phyloP scores from a whole-genome alignment of 2,113 vertebrate genomes.

The Scalopus aquaticus region DNA sequence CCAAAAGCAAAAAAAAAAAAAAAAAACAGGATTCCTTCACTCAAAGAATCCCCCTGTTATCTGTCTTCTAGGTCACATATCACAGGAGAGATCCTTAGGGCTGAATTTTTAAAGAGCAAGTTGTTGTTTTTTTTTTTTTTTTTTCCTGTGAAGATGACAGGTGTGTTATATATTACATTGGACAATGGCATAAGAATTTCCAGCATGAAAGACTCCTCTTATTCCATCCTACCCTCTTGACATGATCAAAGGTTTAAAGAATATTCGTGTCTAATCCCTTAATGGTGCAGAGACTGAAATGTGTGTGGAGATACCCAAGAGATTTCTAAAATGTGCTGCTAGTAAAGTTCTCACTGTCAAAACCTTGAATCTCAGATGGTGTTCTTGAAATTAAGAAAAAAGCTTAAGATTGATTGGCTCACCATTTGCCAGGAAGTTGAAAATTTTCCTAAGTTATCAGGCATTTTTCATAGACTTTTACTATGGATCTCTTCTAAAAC shows the following conservation, averaged over 20 bases:
- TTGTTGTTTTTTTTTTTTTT: no score
- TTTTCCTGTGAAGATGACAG: conserved; percentile 81
- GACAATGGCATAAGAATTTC: conserved; percentile 83
- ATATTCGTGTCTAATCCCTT: conserved; percentile 64
- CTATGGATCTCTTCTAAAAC: background rate
- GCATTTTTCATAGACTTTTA: background rate
- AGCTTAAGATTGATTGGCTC: conserved; percentile 7
- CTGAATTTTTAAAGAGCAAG: conserved; percentile 76
- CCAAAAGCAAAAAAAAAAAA: conserved; percentile 55
- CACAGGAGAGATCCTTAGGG: conserved; percentile 78
- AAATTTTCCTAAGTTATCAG: conserved; percentile 20
- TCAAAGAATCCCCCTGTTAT: conserved; percentile 73
- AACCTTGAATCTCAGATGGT: conserved; percentile 4
- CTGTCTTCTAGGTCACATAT: conserved; percentile 78
- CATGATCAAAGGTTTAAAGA: conserved; percentile 77
- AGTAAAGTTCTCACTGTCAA: conserved; percentile 45
- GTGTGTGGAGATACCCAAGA: conserved; percentile 65
- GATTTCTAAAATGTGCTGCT: conserved; percentile 48
- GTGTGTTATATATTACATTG: conserved; percentile 77
- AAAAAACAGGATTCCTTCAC: conserved; percentile 71
- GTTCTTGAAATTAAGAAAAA: conserved; percentile 24
- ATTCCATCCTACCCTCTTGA: conserved; percentile 63
- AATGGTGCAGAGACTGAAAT: conserved; percentile 76
- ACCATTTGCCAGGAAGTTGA: background rate
- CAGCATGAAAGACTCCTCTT: conserved; percentile 75